Conservation (phyloP, 1,140 invertebrate species). For the Ips typographus region DNA sequence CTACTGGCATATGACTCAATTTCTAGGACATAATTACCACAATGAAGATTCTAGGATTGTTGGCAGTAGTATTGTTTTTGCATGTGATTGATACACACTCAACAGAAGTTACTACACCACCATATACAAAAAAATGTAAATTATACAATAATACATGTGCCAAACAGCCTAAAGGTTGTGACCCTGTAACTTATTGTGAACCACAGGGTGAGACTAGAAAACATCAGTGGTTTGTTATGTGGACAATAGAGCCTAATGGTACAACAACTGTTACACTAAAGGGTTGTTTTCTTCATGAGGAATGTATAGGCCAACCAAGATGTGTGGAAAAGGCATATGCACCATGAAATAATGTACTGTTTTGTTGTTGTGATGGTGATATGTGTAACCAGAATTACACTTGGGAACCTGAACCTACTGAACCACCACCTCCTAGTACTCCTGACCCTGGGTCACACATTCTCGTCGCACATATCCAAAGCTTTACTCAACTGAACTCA, state of each 20-base stretch:
- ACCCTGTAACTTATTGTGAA: slow-evolving; percentile 58
- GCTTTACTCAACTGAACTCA: too few relatives aligned
- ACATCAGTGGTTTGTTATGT: slow-evolving; percentile 69
- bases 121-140: slow-evolving; percentile 54
- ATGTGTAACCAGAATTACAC: slow-evolving; percentile 83
- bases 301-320: slow-evolving; percentile 69
- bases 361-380: slow-evolving; percentile 89
- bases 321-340: slow-evolving; percentile 68
- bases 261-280: slow-evolving; percentile 62
- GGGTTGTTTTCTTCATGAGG: slow-evolving; percentile 78
- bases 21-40: not conserved
- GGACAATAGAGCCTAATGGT: slow-evolving; percentile 61
- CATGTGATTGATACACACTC: not conserved
- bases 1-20: not conserved
- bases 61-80: not conserved
- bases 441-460: too few relatives aligned
- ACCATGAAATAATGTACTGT: slow-evolving; percentile 66
- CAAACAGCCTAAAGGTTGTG: slow-evolving; percentile 52
- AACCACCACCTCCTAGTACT: slow-evolving; percentile 56
- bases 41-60: not conserved
- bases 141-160: slow-evolving; percentile 65
- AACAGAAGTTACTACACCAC: not conserved
- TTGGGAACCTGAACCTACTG: slow-evolving; percentile 70
- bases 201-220: slow-evolving; percentile 53
- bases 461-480: too few relatives aligned